These are phyloP conservation scores for Perca schrenkii DNA, from an alignment of 2,113 vertebrate genomes.

Conservation along the genomic window DNA sequence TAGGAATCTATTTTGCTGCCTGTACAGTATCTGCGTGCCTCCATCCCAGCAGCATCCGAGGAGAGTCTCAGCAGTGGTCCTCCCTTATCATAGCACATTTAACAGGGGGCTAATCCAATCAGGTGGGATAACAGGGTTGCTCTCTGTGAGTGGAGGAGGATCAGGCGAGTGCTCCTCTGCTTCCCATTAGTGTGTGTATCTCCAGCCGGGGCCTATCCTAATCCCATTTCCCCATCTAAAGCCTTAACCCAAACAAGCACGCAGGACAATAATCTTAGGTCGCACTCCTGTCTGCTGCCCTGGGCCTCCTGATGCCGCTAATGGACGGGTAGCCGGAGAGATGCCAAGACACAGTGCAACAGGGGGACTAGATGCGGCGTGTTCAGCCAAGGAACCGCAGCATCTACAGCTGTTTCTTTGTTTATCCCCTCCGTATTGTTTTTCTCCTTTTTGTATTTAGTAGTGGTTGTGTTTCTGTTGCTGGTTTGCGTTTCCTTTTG, in stretches of 20 bases:
- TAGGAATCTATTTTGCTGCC: conserved; percentile 61
- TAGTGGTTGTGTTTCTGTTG: conserved; percentile 45
- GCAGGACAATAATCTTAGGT: conserved; percentile 84
- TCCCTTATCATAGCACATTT: conserved; percentile 84
- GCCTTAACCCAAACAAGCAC: conserved; percentile 86
- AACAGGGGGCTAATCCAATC: conserved; percentile 86
- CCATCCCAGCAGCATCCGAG: conserved; percentile 58
- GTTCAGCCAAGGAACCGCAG: conserved; percentile 59
- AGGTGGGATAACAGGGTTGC: conserved; percentile 83
- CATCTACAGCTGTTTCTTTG: conserved; percentile 58
- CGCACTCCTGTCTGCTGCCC: conserved; percentile 79
- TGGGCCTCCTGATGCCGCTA: conserved; percentile 75
- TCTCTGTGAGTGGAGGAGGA: conserved; percentile 80
- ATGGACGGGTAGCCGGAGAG: conserved; percentile 68
- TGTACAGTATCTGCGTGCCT: conserved; percentile 59
- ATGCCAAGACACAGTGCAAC: conserved; percentile 65
- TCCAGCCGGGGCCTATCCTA: conserved; percentile 82
- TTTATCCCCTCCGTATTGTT: conserved; percentile 50
- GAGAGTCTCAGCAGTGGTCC: conserved; percentile 77
- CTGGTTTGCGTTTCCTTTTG: conserved; percentile 56
- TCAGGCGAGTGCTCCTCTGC: conserved; percentile 80
- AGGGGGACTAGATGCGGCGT: conserved; percentile 52
- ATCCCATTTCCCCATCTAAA: conserved; percentile 87
- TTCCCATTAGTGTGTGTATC: conserved; percentile 82
- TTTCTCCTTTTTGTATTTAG: conserved; percentile 43